Base-by-base conservation (phyloP, 1,140 invertebrate genomes). In the Cherax quadricarinatus region DNA sequence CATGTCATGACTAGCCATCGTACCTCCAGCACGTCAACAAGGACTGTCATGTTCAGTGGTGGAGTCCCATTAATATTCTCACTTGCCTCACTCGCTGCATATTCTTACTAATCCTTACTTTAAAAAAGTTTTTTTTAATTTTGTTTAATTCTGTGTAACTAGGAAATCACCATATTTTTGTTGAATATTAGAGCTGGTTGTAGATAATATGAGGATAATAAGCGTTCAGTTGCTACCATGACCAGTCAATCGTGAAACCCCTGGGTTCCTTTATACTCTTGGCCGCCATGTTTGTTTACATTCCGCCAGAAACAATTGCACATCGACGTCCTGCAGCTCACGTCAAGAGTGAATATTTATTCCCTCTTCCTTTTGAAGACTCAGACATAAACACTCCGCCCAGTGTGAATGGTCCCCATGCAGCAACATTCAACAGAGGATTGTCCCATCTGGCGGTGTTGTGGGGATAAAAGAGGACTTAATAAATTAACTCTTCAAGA, bases 271-370 rank as follows among this genome's bases (percentile, higher is more conserved):
- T 14, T 51, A 51, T 1, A 57, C 24, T 49, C 51, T 9, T 4
- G 16, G 51, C 81, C 51, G 81, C 49, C 82, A 84, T 84, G 53
- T 41, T 41, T 84, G 82, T 84, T 84, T 84, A 84, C 82, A 84
- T 84, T 57, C 30, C 53, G 53, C 82, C 10, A 84, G 82, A 84
- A 84, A 84, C 82, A 84, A 84, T 84, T 84, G 82, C 53, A 62
- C 82, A 84, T 84, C 53, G 82, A 41, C 82, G 82, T 84, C 82
- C 82, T 41, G 82, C 82, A n/a, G 82, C 30, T 84, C 82, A 24
- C 21, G 12, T 84, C 81, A 14, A 57, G 16, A 41, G 21, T 5
- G 53, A 84, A 62, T 62, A 84, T 84, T 84, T 84, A 84, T 84
- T 16, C 49, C 51, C 62, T 60, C 53, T 30, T 24, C 41, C 82